Evolutionary conservation across 2,797 vertebrate species (phyloP), one percentile per base, ranked within the genome.

Genomic region (Furcifer pardalis): DNA sequence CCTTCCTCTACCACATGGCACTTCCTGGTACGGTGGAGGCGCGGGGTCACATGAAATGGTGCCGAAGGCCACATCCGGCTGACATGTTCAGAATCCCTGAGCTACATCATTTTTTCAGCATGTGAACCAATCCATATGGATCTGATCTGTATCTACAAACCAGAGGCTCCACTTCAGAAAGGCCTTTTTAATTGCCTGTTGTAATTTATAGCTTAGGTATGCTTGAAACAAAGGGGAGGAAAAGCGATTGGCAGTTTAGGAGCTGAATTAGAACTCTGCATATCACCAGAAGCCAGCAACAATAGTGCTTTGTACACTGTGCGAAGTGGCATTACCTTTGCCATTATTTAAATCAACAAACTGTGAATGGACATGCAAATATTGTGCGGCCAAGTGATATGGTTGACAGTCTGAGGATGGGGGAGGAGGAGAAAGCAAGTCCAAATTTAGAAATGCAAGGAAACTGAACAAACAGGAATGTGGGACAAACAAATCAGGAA

Each of bases 401-500:
- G 68, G 71, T n/a, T n/a, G n/a, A n/a, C n/a, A n/a, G n/a, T 32
- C 8, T 35, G 81, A n/a, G 82, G 71, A 3, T 0, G 23, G 25
- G n/a, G 19, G 37, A 1, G n/a, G n/a, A n/a, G 15, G 40, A 56
- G 62, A 88, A 90, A 89, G 89, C 17, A 40, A 35, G 85, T 86
- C 12, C 82, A 86, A 88, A 88, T 84, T 73, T 86, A 90, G 81
- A 87, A 89, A 89, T 84, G 77, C 19, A 78, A 78, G 27, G 1
- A 76, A 91, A 88, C 87, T 83, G 84, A 83, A 42, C 66, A 78
- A 91, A 90, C 17, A n/a, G 81, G 21, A 77, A 27, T 89, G 35
- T 46, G 52, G 44, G 13, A 65, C 6, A 12, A 65, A 73, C 15
- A 42, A 71, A 93, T 85, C 94, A 89, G 96, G 90, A 95, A 95